These are phyloP conservation scores for Parthenolecanium corni DNA, from an alignment of 2,888 invertebrate genomes.

Conservation along the genomic window DNA sequence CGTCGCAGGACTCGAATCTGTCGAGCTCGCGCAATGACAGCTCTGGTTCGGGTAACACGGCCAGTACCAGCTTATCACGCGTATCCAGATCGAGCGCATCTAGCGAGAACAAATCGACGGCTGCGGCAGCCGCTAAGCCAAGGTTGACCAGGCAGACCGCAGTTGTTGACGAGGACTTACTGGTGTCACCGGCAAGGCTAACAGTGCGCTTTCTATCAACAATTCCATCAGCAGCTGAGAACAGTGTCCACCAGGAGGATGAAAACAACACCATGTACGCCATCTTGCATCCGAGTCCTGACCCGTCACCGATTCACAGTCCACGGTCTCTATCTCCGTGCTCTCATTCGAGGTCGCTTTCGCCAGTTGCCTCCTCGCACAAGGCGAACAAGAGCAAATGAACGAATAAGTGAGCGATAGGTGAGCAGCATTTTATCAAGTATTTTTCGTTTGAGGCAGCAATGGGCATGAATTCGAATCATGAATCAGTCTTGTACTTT, in stretches of 20 bases:
- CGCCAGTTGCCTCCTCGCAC: neutral
- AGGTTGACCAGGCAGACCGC: slow-evolving; percentile 69
- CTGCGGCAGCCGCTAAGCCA: slow-evolving; percentile 44
- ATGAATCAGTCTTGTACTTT: too few relatives aligned
- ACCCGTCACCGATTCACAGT: slow-evolving; percentile 32
- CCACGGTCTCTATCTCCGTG: slow-evolving; percentile 22
- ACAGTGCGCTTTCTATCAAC: slow-evolving; percentile 54
- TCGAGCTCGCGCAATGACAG: slow-evolving; percentile 85
- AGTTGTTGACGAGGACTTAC: slow-evolving; percentile 63
- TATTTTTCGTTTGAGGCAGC: too few relatives aligned
- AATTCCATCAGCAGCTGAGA: slow-evolving; percentile 62
- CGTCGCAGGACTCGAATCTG: slow-evolving; percentile 82
- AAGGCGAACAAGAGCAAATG: neutral
- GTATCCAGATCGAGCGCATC: slow-evolving; percentile 72
- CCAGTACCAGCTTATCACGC: slow-evolving; percentile 80
- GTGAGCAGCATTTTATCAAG: too few relatives aligned
- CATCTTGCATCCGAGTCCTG: slow-evolving; percentile 34
- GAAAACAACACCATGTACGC: slow-evolving; percentile 40
- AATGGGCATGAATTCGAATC: too few relatives aligned
- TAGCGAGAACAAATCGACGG: slow-evolving; percentile 40
- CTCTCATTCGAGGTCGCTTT: slow-evolving; percentile 6
- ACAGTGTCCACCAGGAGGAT: slow-evolving; percentile 55
- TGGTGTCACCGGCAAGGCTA: slow-evolving; percentile 45
- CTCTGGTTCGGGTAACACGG: slow-evolving; percentile 76
- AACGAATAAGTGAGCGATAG: too few relatives aligned